Evolutionary conservation across 2,113 vertebrate genomes (phyloP), one percentile per base, ranked within the genome.

Genomic region (Nycticorax nycticorax): DNA sequence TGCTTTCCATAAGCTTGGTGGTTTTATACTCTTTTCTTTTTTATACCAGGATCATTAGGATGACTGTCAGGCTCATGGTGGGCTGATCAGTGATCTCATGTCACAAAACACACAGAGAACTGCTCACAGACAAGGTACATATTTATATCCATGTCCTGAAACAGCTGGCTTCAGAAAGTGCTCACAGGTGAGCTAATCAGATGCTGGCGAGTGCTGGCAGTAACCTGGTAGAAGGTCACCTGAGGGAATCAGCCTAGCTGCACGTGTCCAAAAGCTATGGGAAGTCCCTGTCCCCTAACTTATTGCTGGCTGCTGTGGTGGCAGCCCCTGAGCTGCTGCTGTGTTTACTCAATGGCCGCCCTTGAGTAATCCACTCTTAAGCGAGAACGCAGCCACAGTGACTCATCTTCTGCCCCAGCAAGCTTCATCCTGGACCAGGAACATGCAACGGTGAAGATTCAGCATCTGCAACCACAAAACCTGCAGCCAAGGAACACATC

Each of bases 281-380:
- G 43, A 82, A 26, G 47, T 78, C 6, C 4, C 30, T 60, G 32
- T 21, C 45, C 47, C 1, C 0, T 35, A 71, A 30, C 0, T 1
- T 63, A 28, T 64, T 12, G 4, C 23, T 2, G 1, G 12, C 66
- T 85, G 73, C 41, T 88, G 30, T 53, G 66, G 23, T 41, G 18
- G 39, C 63, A 86, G 33, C 24, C 11, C 14, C 20, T 74, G 14
- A 78, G 33, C 33, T 89, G 47, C 78, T 76, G 48, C 67, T 48
- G 15, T 41, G 4, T 71, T 85, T 80, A 73, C 23, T 64, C 24
- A 27, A 13, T 12, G 30, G 75, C 39, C 5, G 20, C 39, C 82
- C 43, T 72, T 3, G 2, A 74, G 52, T 67, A 91, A 94, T 22
- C 23, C 1, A 28, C 14, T 28, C 24, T 21, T 47, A 68, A 72